Base-by-base conservation (phyloP, 2,888 invertebrate species). In the Machimus atricapillus region DNA sequence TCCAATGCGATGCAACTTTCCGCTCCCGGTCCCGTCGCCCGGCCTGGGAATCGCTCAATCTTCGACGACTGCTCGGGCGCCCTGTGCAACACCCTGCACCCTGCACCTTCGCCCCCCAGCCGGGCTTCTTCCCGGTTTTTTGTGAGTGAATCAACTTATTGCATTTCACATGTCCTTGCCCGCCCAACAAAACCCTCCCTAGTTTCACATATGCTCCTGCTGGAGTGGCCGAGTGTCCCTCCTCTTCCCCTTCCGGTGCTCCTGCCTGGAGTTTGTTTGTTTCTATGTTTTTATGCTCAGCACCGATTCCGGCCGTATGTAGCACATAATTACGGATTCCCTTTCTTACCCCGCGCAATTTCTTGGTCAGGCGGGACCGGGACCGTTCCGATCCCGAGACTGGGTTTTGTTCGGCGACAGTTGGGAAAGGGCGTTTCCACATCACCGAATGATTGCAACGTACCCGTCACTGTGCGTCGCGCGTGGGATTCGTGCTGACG, bases 1-100 rank as follows among this genome's bases (percentile, higher is more conserved):
- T 82, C 82, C 82, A 82, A 82, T 82, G 82, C 82, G 43, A 56
- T 82, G 82, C 82, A 52, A 82, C 56, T 58, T 58, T 14, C 82
- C 31, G 56, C 14, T 16, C 23, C 66, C 66, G 19, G 66, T 27
- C 27, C 23, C 23, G 6, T 12, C 66, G 66, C 12, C 66, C 66
- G 23, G 56, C 27, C 31, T 31, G 82, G 82, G 82, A 58, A 82
- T 58, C 82, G 34, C 58, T 56, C 31, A 52, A 81, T 34, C 34
- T 81, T 81, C 56, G 52, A 81, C 56, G 27, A 81, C 34, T 23
- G n/a, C 58, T 19, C 19, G 66, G 27, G 14, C 78, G n/a, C 16
- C 2, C 78, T 81, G 27, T 81, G 81, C 52, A 12, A 4, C 81
- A 81, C 81, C 82, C 82, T 58, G 66, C 27, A 66, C 66, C 27